phyloP scores from a whole-genome alignment of 2,113 vertebrate species.

The Noturus placidus region DNA sequence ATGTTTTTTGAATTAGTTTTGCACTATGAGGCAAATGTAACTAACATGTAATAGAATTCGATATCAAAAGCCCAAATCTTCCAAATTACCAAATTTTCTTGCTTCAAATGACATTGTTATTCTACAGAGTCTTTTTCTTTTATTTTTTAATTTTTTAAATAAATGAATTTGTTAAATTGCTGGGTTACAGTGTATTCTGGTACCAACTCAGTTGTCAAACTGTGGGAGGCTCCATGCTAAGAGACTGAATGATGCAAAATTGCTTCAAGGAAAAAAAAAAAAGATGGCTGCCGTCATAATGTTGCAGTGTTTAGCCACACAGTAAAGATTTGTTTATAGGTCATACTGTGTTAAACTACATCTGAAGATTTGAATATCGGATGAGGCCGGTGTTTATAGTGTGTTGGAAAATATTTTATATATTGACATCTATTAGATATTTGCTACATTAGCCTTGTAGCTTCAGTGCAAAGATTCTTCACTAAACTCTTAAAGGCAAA shows the following conservation, averaged over 20 bases:
- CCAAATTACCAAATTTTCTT: too few relatives aligned
- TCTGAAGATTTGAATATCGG: background rate
- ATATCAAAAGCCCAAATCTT: background rate
- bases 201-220: background rate
- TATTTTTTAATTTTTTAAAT: background rate
- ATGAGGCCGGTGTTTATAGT: background rate
- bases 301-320: background rate
- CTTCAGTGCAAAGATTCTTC: background rate
- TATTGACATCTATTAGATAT: background rate
- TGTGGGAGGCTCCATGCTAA: background rate
- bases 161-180: background rate
- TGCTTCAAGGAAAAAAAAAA: background rate
- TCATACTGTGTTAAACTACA: background rate
- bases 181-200: background rate
- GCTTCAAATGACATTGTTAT: background rate
- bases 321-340: background rate
- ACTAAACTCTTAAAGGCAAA: background rate
- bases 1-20: background rate
- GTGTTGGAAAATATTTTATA: background rate
- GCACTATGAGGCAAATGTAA: background rate
- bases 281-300: background rate
- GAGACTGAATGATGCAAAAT: background rate
- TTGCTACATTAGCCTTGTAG: background rate
- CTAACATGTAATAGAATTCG: background rate
- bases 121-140: background rate